These are phyloP conservation scores for Gymnopithys bicolor DNA, from an alignment of 2,797 vertebrate species.

Conservation along the genomic window DNA sequence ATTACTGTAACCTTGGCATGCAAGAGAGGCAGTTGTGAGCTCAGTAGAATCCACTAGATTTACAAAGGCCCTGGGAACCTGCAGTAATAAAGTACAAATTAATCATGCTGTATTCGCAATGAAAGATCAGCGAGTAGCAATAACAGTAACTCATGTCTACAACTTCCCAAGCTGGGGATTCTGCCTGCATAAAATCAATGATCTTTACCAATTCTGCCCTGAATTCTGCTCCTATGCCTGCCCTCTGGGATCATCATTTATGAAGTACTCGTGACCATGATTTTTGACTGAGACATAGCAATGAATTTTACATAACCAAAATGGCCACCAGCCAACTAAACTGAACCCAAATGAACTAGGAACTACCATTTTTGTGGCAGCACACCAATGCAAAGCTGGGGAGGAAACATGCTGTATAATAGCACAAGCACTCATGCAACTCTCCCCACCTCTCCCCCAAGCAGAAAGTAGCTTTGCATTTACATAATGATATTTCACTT, in stretches of 20 bases:
- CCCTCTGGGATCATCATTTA: background rate
- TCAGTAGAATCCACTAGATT: conserved; percentile 78
- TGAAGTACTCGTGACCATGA: background rate
- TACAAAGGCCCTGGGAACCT: conserved; percentile 79
- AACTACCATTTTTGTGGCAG: background rate
- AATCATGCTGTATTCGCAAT: background rate
- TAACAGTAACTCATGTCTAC: background rate
- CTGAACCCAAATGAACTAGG: background rate
- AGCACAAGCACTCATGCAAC: background rate
- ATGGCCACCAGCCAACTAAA: background rate
- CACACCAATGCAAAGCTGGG: background rate
- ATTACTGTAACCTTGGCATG: background rate
- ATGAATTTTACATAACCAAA: background rate
- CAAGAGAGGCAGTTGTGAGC: background rate
- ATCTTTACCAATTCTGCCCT: background rate
- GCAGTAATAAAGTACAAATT: background rate
- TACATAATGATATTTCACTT: conserved; percentile 1
- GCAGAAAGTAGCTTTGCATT: background rate
- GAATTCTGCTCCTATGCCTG: background rate
- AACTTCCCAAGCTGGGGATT: background rate
- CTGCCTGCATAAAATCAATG: background rate
- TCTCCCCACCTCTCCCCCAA: background rate
- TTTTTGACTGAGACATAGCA: background rate
- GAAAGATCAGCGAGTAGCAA: background rate
- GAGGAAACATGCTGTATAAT: background rate